Evolutionary conservation across 2,888 invertebrate genomes (phyloP).

Genomic region (Drosophila niveifrons): DNA sequence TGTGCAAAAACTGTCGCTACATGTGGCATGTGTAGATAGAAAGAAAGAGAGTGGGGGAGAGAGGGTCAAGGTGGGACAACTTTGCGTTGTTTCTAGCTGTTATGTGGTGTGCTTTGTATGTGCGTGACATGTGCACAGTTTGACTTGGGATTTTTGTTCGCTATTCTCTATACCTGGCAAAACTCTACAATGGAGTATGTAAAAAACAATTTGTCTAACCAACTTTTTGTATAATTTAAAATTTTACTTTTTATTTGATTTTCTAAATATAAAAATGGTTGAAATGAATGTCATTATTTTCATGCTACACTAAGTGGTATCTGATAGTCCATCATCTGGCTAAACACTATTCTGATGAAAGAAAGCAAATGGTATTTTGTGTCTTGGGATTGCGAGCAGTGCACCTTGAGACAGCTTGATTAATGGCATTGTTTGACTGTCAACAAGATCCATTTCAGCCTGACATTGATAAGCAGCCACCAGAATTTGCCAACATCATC

Average conservation of each 20-base stretch:
- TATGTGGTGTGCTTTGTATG: constrained; percentile 18
- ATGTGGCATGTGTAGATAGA: constrained; percentile 11
- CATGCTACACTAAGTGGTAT: constrained; percentile 28
- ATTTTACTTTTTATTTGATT: neutral
- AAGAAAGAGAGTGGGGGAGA: neutral
- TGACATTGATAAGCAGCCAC: constrained; percentile 69
- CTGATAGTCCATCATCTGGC: neutral
- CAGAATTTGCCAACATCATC: neutral
- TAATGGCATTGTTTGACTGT: constrained; percentile 74
- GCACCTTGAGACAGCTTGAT: constrained; percentile 75
- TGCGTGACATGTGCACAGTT: constrained; percentile 66
- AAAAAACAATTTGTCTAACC: neutral
- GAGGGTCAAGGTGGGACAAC: constrained; percentile 7
- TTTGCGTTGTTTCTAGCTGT: constrained; percentile 6
- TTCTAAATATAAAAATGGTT: neutral
- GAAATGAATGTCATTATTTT: neutral
- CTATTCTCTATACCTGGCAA: constrained; percentile 17
- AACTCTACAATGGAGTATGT: constrained; percentile 4
- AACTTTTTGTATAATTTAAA: neutral
- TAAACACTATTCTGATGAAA: neutral
- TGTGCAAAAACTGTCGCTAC: constrained; percentile 60
- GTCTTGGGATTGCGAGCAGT: constrained; percentile 35
- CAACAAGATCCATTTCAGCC: constrained; percentile 67
- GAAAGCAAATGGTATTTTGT: constrained; percentile 19
- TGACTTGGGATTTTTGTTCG: constrained; percentile 49